phyloP scores from a whole-genome alignment of 2,113 vertebrate species.

The Merops nubicus region DNA sequence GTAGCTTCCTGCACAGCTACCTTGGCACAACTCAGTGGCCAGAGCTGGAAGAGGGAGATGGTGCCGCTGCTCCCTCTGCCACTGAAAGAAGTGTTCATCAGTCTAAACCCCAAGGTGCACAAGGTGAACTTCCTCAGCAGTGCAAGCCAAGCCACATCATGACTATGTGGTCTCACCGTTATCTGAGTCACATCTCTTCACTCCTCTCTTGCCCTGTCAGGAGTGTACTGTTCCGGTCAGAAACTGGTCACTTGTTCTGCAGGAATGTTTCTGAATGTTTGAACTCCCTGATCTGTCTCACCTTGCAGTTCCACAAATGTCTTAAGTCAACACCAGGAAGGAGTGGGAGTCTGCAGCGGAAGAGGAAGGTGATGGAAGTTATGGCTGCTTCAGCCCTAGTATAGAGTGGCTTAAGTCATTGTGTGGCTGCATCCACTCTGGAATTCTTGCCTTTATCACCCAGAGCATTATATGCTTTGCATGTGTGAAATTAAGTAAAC shows the following conservation, averaged over 20 bases:
- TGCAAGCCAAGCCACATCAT: not conserved
- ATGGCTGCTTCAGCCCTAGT: not conserved
- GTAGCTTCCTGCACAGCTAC: not conserved
- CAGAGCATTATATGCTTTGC: not conserved
- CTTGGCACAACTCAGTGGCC: not conserved
- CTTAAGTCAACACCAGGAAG: not conserved
- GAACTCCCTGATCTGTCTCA: not conserved
- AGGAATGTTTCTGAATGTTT: not conserved
- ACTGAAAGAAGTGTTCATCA: not conserved
- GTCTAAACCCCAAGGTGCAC: fast-evolving
- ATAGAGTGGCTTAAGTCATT: not conserved
- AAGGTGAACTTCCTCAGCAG: not conserved
- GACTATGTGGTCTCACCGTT: not conserved
- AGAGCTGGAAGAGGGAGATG: not conserved
- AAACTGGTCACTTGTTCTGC: not conserved
- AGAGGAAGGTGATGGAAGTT: not conserved
- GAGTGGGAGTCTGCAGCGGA: not conserved
- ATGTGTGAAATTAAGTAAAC: not conserved
- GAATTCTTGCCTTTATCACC: not conserved
- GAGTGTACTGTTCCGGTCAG: not conserved
- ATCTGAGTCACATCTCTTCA: not conserved
- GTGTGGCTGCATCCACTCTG: not conserved
- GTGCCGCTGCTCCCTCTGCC: not conserved
- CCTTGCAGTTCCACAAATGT: not conserved
- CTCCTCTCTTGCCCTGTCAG: not conserved